phyloP scores from a whole-genome alignment of 1,140 invertebrate species.

The Trichomalopsis sarcophagae region DNA sequence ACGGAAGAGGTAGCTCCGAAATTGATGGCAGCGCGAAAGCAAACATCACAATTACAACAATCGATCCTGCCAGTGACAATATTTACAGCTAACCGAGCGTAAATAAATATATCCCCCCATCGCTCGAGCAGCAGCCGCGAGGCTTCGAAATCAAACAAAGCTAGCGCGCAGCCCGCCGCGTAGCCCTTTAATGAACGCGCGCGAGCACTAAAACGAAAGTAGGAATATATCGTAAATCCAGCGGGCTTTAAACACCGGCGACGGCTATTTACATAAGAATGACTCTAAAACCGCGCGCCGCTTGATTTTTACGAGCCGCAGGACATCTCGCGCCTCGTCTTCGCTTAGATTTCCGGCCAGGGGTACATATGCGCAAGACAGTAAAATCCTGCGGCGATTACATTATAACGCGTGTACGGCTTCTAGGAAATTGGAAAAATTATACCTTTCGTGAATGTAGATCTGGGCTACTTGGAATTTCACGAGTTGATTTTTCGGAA shows the following conservation, averaged over 20 bases:
- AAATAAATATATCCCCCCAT: background rate
- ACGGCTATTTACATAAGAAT: constrained; percentile 23
- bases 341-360: constrained; percentile 25
- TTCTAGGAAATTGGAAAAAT: constrained; percentile 1
- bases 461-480: no score
- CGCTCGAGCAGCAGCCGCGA: background rate
- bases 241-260: constrained; percentile 20
- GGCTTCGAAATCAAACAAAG: background rate
- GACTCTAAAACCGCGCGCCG: background rate
- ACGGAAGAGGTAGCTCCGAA: background rate
- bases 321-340: constrained; percentile 49
- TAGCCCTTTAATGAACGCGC: constrained; percentile 1
- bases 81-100: no score
- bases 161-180: background rate
- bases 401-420: background rate
- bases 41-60: background rate
- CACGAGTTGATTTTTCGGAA: no score
- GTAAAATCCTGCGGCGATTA: background rate
- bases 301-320: constrained; percentile 38
- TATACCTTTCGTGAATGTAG: background rate
- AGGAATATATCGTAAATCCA: constrained; percentile 34
- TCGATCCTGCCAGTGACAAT: background rate
- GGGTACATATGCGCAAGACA: background rate
- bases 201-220: constrained; percentile 30
- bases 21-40: background rate